Conservation (phyloP, 2,113 vertebrate species). For the Lethenteron camtschaticum region DNA sequence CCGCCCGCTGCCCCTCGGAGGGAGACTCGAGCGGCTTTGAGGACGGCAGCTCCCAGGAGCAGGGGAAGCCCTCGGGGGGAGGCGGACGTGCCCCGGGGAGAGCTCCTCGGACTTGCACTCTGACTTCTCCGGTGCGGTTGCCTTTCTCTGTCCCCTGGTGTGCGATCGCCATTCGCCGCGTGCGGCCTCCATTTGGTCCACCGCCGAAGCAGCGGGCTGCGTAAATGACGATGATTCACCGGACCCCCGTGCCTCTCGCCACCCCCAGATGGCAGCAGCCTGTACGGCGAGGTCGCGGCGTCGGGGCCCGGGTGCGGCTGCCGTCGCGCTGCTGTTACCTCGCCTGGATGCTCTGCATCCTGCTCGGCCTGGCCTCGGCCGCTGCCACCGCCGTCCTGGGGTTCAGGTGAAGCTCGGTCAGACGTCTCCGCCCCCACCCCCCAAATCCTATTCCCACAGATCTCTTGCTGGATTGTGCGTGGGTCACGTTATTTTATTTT, state of each 20-base stretch:
- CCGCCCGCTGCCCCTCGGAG: not conserved
- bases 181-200: no score
- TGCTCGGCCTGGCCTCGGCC: slow-evolving; percentile 17
- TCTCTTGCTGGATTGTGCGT: not conserved
- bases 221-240: no score
- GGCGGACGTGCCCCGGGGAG: slow-evolving; percentile 6
- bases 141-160: no score
- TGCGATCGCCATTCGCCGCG: no score
- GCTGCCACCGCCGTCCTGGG: slow-evolving; percentile 23
- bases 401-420: slow-evolving; percentile 21
- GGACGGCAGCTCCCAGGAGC: not conserved
- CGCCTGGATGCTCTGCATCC: slow-evolving; percentile 25
- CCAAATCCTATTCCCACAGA: not conserved
- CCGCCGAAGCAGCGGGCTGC: no score
- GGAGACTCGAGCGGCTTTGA: slow-evolving; percentile 9
- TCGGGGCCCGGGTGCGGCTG: not conserved
- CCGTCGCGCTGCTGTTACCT: slow-evolving; percentile 15
- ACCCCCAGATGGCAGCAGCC: slow-evolving; percentile 9
- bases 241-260: no score
- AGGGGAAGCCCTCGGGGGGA: slow-evolving; percentile 5
- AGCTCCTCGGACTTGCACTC: slow-evolving; percentile 1
- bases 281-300: not conserved
- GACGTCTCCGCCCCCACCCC: not conserved
- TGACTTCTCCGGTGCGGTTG: not conserved
- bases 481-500: slow-evolving; percentile 3